A percentile compares a stretch with the other conserved stretches of the same genome.
phyloP scores from a whole-genome alignment of 2,797 vertebrate genomes.

The Zalophus californianus region DNA sequence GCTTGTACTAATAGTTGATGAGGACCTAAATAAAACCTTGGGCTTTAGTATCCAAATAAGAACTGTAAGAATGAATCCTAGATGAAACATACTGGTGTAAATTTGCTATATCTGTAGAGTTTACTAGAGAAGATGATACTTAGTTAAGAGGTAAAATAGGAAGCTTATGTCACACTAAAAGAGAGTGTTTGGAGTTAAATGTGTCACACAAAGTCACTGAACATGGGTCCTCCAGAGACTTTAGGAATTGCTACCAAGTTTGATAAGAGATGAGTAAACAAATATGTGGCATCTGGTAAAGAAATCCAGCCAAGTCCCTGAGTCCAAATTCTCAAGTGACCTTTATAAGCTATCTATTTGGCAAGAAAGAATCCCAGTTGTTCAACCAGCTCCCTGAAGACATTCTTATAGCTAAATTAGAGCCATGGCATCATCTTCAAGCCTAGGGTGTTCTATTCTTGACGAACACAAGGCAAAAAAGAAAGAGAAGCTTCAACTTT shows the following conservation, averaged over 20 bases:
- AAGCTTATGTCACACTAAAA: background rate
- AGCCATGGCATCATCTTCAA: background rate
- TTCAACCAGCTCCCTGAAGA: background rate
- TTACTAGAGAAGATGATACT: background rate
- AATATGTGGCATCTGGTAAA: background rate
- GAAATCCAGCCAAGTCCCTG: slow-evolving; percentile 16
- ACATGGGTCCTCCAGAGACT: background rate
- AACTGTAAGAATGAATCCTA: background rate
- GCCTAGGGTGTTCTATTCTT: slow-evolving; percentile 5
- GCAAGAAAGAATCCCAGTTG: background rate
- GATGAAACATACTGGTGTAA: background rate
- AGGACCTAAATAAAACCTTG: background rate
- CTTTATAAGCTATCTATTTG: background rate
- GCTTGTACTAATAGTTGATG: background rate
- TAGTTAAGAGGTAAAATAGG: slow-evolving; percentile 12
- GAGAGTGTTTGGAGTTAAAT: background rate
- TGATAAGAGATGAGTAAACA: background rate
- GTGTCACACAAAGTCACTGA: background rate
- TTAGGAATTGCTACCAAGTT: background rate
- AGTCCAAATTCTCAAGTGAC: background rate
- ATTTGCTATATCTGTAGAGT: background rate
- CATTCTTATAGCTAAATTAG: background rate
- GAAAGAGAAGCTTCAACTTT: background rate
- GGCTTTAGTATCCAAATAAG: background rate
- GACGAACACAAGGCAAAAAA: background rate